Evolutionary conservation across 2,113 vertebrate species (phyloP).

Genomic region (Varanus komodoensis): DNA sequence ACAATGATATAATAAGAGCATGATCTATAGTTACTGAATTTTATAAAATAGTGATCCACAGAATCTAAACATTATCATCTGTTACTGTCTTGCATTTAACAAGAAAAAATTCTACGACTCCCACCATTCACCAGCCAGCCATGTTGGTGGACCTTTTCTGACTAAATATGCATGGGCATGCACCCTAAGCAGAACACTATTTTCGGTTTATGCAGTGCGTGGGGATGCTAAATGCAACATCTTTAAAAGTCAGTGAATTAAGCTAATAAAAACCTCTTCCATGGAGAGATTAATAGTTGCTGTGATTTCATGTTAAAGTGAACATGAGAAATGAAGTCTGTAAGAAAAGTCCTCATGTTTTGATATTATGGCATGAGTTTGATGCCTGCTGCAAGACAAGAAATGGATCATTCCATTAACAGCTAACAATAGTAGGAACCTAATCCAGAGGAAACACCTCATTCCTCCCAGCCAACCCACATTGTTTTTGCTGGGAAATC

Average conservation of each 20-base stretch:
- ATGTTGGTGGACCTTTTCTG: too few relatives aligned
- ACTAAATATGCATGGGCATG: too few relatives aligned
- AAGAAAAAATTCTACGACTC: background rate
- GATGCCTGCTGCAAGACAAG: slow-evolving; percentile 45
- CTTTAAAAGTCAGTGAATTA: background rate
- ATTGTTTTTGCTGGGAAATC: slow-evolving; percentile 71
- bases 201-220: background rate
- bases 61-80: background rate
- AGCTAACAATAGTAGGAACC: slow-evolving; percentile 76
- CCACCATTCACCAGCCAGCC: too few relatives aligned
- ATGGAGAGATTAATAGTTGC: background rate
- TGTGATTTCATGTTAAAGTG: slow-evolving; percentile 39
- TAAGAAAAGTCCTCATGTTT: slow-evolving; percentile 52
- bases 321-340: slow-evolving; percentile 58
- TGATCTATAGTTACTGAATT: background rate
- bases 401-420: slow-evolving; percentile 51
- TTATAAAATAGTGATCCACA: background rate
- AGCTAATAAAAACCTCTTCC: background rate
- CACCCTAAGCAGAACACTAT: too few relatives aligned
- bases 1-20: background rate
- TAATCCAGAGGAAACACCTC: slow-evolving; percentile 65
- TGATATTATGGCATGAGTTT: slow-evolving; percentile 22
- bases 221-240: background rate
- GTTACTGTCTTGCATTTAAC: slow-evolving; percentile 6
- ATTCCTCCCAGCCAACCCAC: slow-evolving; percentile 16